Evolutionary conservation across 2,113 vertebrate genomes (phyloP).

Genomic region (Phasianus colchicus): DNA sequence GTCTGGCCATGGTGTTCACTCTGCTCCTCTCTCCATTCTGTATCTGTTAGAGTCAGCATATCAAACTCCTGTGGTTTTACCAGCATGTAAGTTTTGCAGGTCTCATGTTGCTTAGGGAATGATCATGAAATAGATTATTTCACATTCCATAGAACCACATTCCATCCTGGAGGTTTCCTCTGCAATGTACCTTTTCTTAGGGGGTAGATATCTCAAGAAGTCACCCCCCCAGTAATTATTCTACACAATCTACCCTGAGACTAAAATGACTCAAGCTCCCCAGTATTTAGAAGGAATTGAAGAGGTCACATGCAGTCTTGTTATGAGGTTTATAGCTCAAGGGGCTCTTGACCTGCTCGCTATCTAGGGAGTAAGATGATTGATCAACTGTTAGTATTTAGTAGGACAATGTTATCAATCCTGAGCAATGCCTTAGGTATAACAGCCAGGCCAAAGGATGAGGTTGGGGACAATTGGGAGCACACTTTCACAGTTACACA

Average conservation of each 20-base stretch:
- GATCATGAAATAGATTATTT: too few relatives aligned
- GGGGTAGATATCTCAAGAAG: background rate
- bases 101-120: too few relatives aligned
- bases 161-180: too few relatives aligned
- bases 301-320: background rate
- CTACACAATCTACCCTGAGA: background rate
- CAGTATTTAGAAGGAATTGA: background rate
- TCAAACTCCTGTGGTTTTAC: background rate
- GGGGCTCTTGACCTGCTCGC: background rate
- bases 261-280: background rate
- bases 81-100: too few relatives aligned
- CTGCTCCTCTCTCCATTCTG: background rate
- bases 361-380: background rate
- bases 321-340: background rate
- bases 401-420: background rate
- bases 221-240: background rate
- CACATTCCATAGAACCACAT: too few relatives aligned
- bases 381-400: too few relatives aligned
- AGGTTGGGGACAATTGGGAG: background rate
- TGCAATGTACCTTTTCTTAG: background rate
- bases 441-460: background rate
- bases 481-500: background rate
- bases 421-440: background rate
- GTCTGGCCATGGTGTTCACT: background rate
- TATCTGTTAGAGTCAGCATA: background rate